Percentiles rank a stretch among this genome's conserved stretches.
Evolutionary conservation across 2,113 vertebrate genomes (phyloP).

Genomic region (Dipodomys merriami): DNA sequence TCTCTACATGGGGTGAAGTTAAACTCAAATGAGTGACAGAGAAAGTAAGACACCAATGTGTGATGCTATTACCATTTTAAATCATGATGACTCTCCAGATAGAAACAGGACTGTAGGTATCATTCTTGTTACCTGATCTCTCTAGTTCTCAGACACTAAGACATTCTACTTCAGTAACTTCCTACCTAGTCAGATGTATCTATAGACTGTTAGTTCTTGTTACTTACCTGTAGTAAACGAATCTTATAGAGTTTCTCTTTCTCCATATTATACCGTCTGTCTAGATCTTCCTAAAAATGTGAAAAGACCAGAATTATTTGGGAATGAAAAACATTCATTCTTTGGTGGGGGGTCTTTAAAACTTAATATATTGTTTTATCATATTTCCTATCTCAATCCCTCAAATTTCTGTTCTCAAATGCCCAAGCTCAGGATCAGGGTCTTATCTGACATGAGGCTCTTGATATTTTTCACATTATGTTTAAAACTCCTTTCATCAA

Average conservation of each 20-base stretch:
- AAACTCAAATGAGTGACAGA: neutral
- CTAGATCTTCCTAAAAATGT: slow-evolving; percentile 91
- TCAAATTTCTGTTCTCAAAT: slow-evolving; percentile 1
- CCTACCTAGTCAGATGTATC: neutral
- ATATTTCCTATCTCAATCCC: neutral
- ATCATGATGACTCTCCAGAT: neutral
- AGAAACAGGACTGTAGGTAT: neutral
- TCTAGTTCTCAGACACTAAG: neutral
- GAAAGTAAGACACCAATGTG: neutral
- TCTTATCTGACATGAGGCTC: neutral
- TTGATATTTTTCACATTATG: neutral
- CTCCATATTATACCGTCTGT: slow-evolving; percentile 92
- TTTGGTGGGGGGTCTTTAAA: neutral
- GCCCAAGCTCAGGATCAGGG: neutral
- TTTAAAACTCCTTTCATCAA: neutral
- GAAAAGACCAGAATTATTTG: slow-evolving; percentile 51
- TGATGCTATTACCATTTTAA: neutral
- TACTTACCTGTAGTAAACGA: slow-evolving; percentile 94
- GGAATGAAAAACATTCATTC: neutral
- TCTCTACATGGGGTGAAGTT: neutral
- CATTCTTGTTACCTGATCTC: neutral
- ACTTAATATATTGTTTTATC: neutral
- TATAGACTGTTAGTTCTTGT: neutral
- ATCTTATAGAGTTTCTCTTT: slow-evolving; percentile 98
- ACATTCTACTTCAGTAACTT: neutral